Evolutionary conservation across 2,113 vertebrate genomes (phyloP).

Genomic region (Regulus satrapa): DNA sequence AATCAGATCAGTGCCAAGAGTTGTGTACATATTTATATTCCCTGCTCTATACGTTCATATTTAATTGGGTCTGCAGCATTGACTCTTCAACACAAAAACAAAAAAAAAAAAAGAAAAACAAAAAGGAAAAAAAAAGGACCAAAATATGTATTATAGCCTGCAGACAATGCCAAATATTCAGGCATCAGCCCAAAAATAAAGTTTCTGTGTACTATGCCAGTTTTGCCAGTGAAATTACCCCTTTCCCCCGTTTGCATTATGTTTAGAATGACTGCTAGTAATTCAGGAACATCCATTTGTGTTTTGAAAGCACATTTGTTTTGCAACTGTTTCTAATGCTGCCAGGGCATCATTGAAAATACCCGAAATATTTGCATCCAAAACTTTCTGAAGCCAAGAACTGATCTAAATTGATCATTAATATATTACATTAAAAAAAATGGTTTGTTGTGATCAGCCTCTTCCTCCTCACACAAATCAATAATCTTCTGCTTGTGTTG

Average conservation of each 20-base stretch:
- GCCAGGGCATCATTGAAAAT: neutral
- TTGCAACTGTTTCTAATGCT: slow-evolving; percentile 29
- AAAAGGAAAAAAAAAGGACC: neutral
- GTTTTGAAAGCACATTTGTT: slow-evolving; percentile 52
- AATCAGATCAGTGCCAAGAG: slow-evolving; percentile 66
- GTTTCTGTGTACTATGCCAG: neutral
- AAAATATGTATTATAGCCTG: neutral
- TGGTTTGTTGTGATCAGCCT: neutral
- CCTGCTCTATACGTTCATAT: neutral
- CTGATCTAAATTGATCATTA: neutral
- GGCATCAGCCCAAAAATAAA: neutral
- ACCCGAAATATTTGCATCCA: slow-evolving; percentile 24
- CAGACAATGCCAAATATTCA: neutral
- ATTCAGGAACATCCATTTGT: neutral
- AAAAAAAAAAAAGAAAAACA: neutral
- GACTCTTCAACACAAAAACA: neutral
- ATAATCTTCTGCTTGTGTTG: neutral
- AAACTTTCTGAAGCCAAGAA: slow-evolving; percentile 1
- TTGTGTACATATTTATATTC: slow-evolving; percentile 67
- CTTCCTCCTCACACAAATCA: neutral
- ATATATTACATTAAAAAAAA: slow-evolving; percentile 17
- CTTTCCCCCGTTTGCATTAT: neutral
- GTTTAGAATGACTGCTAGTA: neutral
- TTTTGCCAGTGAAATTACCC: neutral
- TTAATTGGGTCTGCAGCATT: neutral